Evolutionary conservation across 2,888 invertebrate species (phyloP), one percentile per base, ranked within the genome.

Genomic region (Spisula solida): DNA sequence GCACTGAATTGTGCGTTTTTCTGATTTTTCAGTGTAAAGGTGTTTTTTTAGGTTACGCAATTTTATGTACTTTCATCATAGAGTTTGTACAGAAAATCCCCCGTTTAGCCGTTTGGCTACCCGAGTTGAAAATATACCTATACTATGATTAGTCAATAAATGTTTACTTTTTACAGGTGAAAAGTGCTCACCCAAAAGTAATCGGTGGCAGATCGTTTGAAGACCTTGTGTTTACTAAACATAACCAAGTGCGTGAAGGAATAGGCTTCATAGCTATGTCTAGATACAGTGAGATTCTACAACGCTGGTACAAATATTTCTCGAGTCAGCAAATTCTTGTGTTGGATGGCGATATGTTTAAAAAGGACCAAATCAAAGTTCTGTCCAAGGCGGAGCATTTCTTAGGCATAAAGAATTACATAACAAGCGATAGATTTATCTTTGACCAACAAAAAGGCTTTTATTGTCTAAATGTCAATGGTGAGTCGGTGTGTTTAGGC

Each of bases 401-500:
- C 83, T 89, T 95, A n/a, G 92, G 93, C 8, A 81, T 95, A 8
- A 81, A 91, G 18, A 92, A 92, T 66, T 86, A 88, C 51, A 90
- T 95, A 18, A 88, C 90, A 16, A 81, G 90, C 12, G 98, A 98
- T 96, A 98, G 99, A 97, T 99, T 99, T 97, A 98, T 99, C 97
- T 99, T 98, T 97, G 99, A 99, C 97, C 98, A 98, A 97, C 98
- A 98, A 31, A 99, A 99, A 97, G 98, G 99, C 88, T 99, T 99
- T 97, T 99, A 98, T 97, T 99, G 89, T 55, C 48, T 89, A n/a
- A 84, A 83, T 25, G 79, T 47, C n/a, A 29, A 47, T 14, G 82
- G 20, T 66, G 51, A 47, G 1, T 0, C 47, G 0, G 79, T n/a
- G 2, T 88, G 88, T 47, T 20, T 88, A 16, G 85, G 56, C 16